Evolutionary conservation across 2,797 vertebrate genomes (phyloP).

Genomic region (Catharus ustulatus): DNA sequence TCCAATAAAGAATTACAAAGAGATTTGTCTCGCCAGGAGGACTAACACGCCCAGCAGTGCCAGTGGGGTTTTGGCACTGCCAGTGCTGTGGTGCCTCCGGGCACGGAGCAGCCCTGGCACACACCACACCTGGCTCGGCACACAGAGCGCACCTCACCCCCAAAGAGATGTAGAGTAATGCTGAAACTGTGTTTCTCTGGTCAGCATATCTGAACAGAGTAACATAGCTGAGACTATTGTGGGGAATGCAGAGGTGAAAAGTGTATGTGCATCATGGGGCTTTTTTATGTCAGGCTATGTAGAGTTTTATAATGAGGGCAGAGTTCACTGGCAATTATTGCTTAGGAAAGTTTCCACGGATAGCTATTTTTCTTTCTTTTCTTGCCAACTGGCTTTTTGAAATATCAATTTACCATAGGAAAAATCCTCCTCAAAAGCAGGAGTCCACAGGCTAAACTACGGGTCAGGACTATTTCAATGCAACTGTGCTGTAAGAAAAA

Average conservation of each 20-base stretch:
- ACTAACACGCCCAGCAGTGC: fast-evolving
- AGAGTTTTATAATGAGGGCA: constrained; percentile 69
- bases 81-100: fast-evolving
- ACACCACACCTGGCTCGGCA: fast-evolving
- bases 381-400: constrained; percentile 33
- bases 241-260: constrained; percentile 39
- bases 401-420: constrained; percentile 37
- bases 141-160: background rate
- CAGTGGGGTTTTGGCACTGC: fast-evolving
- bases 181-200: background rate
- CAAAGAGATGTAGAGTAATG: background rate
- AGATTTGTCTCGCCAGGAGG: background rate
- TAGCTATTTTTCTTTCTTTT: constrained; percentile 38
- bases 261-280: background rate
- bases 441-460: background rate
- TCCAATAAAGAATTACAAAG: background rate
- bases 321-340: constrained; percentile 65
- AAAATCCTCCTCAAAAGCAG: constrained; percentile 45
- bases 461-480: background rate
- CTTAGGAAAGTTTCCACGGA: constrained; percentile 36
- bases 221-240: background rate
- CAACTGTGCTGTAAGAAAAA: background rate
- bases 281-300: constrained; percentile 35
- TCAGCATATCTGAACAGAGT: background rate
- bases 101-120: background rate